Conservation (phyloP, 2,797 vertebrate genomes). For the Peromyscus aztecus region DNA sequence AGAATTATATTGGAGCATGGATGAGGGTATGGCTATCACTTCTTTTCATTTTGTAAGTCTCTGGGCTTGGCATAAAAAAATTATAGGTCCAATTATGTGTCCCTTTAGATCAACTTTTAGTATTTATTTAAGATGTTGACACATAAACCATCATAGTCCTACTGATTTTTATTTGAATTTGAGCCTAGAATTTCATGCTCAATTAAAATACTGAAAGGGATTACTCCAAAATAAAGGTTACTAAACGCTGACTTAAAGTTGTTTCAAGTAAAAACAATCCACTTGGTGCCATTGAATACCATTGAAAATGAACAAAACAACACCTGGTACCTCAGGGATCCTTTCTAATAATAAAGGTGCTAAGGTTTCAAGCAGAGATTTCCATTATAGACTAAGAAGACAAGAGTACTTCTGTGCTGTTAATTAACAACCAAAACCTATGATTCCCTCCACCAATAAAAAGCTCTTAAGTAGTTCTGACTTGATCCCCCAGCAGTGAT, state of each 20-base stretch:
- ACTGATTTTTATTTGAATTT: background rate
- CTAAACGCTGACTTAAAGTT: conserved; percentile 50
- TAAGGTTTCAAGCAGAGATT: conserved; percentile 44
- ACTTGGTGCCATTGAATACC: conserved; percentile 11
- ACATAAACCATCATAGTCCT: background rate
- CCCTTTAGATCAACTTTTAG: background rate
- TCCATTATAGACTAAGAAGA: conserved; percentile 66
- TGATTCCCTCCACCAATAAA: conserved; percentile 19
- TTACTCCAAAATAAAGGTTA: conserved; percentile 37
- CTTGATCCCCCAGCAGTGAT: conserved; percentile 61
- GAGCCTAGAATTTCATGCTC: background rate
- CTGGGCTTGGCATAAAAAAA: conserved; percentile 6
- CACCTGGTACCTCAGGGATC: background rate
- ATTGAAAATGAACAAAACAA: conserved; percentile 52
- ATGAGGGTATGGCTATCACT: background rate
- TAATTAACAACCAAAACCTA: conserved; percentile 68
- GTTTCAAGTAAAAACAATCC: conserved; percentile 22
- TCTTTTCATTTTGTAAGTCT: background rate
- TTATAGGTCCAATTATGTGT: background rate
- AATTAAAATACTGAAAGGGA: background rate
- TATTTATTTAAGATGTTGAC: conserved; percentile 24
- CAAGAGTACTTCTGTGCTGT: background rate
- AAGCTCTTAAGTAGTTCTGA: conserved; percentile 37
- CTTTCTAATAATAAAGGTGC: conserved; percentile 57
- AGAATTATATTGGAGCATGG: background rate